These are phyloP conservation scores for Sinocyclocheilus rhinocerous DNA, from an alignment of 2,113 vertebrate genomes.

Conservation along the genomic window DNA sequence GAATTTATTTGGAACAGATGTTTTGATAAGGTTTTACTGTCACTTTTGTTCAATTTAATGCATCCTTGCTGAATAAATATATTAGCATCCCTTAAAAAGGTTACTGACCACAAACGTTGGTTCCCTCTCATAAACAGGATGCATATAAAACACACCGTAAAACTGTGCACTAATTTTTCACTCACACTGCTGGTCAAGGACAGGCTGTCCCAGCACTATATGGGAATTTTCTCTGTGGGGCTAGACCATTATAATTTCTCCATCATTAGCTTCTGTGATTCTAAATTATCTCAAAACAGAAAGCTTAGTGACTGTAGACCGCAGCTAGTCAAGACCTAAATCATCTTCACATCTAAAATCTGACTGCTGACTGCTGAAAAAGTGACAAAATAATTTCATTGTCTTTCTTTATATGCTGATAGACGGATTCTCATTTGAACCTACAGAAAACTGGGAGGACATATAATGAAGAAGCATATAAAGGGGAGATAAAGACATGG, in stretches of 20 bases:
- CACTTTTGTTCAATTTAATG: neutral
- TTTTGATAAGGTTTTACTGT: neutral
- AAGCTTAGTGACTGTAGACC: neutral
- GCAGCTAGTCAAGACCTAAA: neutral
- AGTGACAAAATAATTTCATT: neutral
- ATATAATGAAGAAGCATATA: constrained; percentile 6
- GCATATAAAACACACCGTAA: neutral
- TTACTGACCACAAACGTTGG: neutral
- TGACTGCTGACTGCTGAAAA: neutral
- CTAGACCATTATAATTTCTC: neutral
- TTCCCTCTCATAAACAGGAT: neutral
- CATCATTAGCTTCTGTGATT: neutral
- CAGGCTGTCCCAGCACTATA: constrained; percentile 19
- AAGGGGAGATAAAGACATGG: constrained; percentile 34
- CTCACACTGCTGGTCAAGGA: constrained; percentile 33
- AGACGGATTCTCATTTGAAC: neutral
- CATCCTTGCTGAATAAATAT: neutral
- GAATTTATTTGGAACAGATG: neutral
- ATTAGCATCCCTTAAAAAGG: neutral
- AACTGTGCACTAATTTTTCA: constrained; percentile 13
- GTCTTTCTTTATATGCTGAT: neutral
- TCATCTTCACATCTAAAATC: neutral
- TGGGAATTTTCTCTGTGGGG: neutral
- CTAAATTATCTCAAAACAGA: neutral
- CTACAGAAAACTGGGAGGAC: neutral